phyloP scores from a whole-genome alignment of 2,797 vertebrate species.

The Alca torda region DNA sequence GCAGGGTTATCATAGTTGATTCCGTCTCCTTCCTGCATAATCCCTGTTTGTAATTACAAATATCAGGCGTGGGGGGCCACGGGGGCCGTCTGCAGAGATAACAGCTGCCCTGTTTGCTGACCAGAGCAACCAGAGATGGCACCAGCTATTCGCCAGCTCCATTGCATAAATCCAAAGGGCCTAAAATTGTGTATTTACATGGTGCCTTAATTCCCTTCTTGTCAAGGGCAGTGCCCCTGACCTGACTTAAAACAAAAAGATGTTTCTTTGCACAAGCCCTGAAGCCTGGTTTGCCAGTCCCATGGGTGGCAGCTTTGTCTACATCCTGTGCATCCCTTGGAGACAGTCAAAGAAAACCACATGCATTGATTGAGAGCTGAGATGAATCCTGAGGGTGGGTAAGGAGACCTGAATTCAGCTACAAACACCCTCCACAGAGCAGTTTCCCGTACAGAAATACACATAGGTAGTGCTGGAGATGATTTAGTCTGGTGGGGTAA shows the following conservation, averaged over 20 bases:
- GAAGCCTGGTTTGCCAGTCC: not conserved
- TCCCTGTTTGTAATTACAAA: conserved; percentile 55
- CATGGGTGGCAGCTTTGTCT: not conserved
- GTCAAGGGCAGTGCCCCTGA: not conserved
- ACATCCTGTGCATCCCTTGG: not conserved
- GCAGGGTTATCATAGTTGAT: not conserved
- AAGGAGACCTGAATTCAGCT: not conserved
- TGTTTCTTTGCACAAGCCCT: not conserved
- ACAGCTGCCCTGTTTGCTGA: conserved; percentile 1
- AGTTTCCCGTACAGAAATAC: not conserved
- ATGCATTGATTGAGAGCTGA: not conserved
- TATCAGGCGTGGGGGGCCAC: not conserved
- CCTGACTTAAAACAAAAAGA: not conserved
- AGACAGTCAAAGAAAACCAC: not conserved
- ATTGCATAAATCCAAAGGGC: not conserved
- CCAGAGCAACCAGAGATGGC: not conserved
- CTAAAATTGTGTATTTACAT: not conserved
- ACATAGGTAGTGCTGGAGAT: not conserved
- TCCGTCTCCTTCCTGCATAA: conserved; percentile 40
- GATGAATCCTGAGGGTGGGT: not conserved
- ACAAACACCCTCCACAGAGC: not conserved
- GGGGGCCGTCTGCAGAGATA: not conserved
- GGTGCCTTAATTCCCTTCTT: not conserved
- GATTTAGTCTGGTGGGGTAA: not conserved
- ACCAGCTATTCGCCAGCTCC: not conserved